Evolutionary conservation across 2,113 vertebrate species (phyloP), one percentile per base, ranked within the genome.

Genomic region (Vicugna pacos): DNA sequence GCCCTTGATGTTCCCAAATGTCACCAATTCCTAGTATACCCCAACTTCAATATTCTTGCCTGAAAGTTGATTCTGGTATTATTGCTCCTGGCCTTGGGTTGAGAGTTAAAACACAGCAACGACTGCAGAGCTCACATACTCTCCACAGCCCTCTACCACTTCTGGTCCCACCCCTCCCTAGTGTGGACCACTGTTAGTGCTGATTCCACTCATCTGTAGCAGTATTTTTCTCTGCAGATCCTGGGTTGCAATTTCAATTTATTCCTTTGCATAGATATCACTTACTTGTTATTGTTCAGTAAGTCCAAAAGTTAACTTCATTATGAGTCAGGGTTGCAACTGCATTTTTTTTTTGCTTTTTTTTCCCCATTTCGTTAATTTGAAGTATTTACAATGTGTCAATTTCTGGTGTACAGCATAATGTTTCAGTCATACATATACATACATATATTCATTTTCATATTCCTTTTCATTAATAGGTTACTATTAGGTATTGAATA

Each of bases 171-270:
- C 3, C 72, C 8, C 8, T 67, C 38, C 15, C 2, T 6, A 0
- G 0, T 22, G 2, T 42, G 5, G 24, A 14, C 54, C 8, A 28
- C 15, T 46, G 14, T 54, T n/a, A 75, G 22, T n/a, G 14, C 22
- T 77, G 48, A 16, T 77, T 8, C 20, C 6, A 38, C 0, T 19
- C 6, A 15, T 38, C 11, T 42, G 7, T 0, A 35, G 14, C 1
- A 22, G 14, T 83, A 52, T 26, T 26, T 42, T 62, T 56, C 42
- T 62, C 0, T 56, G 12, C 22, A 16, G 67, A 82, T 60, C 5
- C 38, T 48, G 42, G 8, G 11, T 19, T 93, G 4, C 1, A 64
- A 17, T 70, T 92, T 83, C 8, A 79, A 19, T 80, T 79, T 82
- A 10, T 79, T 50, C 3, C 7, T 50, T 83, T 32, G 42, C 52